Evolutionary conservation across 1,140 invertebrate genomes (phyloP).

Genomic region (Phymastichus coffea): DNA sequence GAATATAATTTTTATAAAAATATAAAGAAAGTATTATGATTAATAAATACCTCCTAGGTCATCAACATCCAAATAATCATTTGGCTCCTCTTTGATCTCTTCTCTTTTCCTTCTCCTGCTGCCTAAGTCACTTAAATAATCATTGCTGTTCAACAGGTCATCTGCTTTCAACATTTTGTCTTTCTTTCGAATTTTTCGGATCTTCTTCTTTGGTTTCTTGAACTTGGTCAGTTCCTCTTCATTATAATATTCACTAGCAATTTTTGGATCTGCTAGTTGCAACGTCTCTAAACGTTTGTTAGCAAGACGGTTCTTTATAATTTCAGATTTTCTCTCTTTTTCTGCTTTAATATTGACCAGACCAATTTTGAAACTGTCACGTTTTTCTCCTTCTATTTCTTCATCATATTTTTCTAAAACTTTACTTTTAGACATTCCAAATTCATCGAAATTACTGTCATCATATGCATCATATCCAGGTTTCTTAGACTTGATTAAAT

Average conservation of each 20-base stretch:
- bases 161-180: conserved; percentile 61
- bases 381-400: conserved; percentile 82
- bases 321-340: conserved; percentile 54
- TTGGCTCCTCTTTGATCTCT: conserved; percentile 45
- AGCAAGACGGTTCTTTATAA: conserved; percentile 62
- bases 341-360: conserved; percentile 54
- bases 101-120: conserved; percentile 52
- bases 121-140: conserved; percentile 59
- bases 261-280: conserved; percentile 63
- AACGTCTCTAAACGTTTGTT: conserved; percentile 76
- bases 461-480: conserved; percentile 83
- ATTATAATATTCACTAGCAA: conserved; percentile 89
- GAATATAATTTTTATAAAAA: conserved; percentile 6
- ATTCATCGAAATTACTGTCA: conserved; percentile 82
- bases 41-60: conserved; percentile 54
- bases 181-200: conserved; percentile 47
- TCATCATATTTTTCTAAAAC: conserved; percentile 93
- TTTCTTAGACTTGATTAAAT: conserved; percentile 82
- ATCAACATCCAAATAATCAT: conserved; percentile 55
- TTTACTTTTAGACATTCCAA: conserved; percentile 70
- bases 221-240: conserved; percentile 79
- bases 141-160: conserved; percentile 57
- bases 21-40: conserved; percentile 12
- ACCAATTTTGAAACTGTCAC: conserved; percentile 80
- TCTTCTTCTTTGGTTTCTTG: conserved; percentile 93